These are phyloP conservation scores for Brachionus plicatilis DNA, from an alignment of 1,140 invertebrate genomes.

Conservation along the genomic window DNA sequence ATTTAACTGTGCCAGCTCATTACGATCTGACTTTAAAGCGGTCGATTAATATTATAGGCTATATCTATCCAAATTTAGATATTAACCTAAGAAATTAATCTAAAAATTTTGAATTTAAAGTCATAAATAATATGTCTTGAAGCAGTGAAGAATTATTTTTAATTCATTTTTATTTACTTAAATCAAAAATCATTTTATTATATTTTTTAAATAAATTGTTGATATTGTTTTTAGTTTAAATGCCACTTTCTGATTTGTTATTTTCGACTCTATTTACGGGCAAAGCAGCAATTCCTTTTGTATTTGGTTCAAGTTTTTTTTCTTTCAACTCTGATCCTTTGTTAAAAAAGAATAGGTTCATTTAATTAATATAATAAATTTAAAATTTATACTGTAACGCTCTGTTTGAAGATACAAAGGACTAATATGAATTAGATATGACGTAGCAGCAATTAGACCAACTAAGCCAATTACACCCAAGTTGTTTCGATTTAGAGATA, in stretches of 20 bases:
- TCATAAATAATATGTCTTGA: not conserved
- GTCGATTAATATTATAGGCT: not conserved
- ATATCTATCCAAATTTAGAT: not conserved
- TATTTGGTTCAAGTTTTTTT: not conserved
- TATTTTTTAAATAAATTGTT: not conserved
- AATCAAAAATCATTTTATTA: not conserved
- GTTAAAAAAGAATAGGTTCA: not conserved
- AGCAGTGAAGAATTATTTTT: not conserved
- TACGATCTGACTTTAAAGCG: not conserved
- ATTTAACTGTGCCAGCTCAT: not conserved
- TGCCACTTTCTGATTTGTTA: not conserved
- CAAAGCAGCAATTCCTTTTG: not conserved
- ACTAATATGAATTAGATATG: constrained; percentile 28
- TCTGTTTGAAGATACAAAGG: constrained; percentile 18
- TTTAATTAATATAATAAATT: not conserved
- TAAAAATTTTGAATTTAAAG: not conserved
- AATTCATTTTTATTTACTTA: not conserved
- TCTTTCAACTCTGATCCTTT: not conserved
- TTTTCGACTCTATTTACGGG: not conserved
- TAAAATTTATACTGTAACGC: not conserved
- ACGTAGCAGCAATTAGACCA: not conserved
- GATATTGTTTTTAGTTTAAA: not conserved
- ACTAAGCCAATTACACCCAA: not conserved
- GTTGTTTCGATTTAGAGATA: not conserved
- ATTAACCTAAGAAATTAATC: not conserved